These are phyloP conservation scores for Antennarius maculatus DNA, from an alignment of 2,797 vertebrate genomes.

Conservation along the genomic window DNA sequence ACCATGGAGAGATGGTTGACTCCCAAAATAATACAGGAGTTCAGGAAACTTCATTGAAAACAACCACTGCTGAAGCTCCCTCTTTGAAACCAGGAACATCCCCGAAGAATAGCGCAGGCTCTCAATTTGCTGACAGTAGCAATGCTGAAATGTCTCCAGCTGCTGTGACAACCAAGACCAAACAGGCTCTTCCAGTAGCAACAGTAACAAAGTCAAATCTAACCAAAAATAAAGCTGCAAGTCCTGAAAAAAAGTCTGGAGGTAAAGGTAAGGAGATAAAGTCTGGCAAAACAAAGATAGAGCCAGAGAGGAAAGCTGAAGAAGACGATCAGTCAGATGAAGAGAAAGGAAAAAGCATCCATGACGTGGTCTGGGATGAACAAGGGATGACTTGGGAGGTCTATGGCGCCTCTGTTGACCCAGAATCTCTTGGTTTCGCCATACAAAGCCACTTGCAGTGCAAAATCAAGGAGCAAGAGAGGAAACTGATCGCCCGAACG, in stretches of 20 bases:
- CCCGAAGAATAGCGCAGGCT: slow-evolving; percentile 42
- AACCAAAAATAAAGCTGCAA: slow-evolving; percentile 40
- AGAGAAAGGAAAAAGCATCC: slow-evolving; percentile 78
- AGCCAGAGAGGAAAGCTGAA: slow-evolving; percentile 69
- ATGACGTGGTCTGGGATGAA: slow-evolving; percentile 97
- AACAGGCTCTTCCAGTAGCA: slow-evolving; percentile 27
- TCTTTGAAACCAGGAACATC: slow-evolving; percentile 54
- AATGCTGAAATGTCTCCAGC: slow-evolving; percentile 49
- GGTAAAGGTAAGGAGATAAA: slow-evolving; percentile 53
- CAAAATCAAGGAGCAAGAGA: slow-evolving; percentile 96
- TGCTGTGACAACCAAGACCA: slow-evolving; percentile 43
- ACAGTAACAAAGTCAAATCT: slow-evolving; percentile 37
- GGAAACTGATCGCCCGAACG: slow-evolving; percentile 83
- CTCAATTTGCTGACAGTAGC: slow-evolving; percentile 61
- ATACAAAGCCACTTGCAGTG: slow-evolving; percentile 98
- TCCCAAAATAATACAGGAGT: slow-evolving; percentile 30
- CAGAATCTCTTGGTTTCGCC: slow-evolving; percentile 93
- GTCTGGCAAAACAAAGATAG: slow-evolving; percentile 37
- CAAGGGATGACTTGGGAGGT: slow-evolving; percentile 99
- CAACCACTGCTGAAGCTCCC: slow-evolving; percentile 49
- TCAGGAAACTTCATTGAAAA: slow-evolving; percentile 45
- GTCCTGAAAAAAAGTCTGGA: slow-evolving; percentile 33
- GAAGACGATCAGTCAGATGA: slow-evolving; percentile 60
- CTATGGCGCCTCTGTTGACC: slow-evolving; percentile 94
- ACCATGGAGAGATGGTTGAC: slow-evolving; percentile 34